Base-by-base conservation (phyloP, 2,888 invertebrate species). In the Luffia ferchaultella region DNA sequence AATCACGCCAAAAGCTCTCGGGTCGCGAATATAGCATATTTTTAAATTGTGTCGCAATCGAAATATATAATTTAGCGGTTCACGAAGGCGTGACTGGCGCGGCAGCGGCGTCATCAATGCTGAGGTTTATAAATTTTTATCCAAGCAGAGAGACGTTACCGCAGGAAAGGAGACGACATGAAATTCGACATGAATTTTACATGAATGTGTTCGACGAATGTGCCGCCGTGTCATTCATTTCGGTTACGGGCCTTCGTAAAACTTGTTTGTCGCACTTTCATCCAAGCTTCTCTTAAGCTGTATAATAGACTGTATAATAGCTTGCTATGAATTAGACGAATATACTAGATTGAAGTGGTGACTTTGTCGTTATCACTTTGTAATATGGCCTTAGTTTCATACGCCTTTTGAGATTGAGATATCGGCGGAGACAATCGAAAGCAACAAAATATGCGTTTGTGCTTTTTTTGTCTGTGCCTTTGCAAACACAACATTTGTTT, bases 121-220 rank as follows among this genome's bases (percentile, higher is more conserved):
- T 30, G 30, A 30, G 30, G 30, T 49, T 49, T 49, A 49, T 49
- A 49, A 45, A 49, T 49, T 49, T 49, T 44, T 49, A 49, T 49
- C 49, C 19, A 49, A 44, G 19, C n/a, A 19, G 17, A 42, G 42
- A 42, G 42, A 16, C 48, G 48, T 48, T 12, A 42, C 42, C 16
- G 41, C 48, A 50, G 41, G 52, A 42, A 49, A 45, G 46, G 48
- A 30, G 30, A 18, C 48, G 58, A 62, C 46, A 46, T 50, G 42
- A 50, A 46, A 50, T 50, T 64, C 59, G 59, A 57, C 70, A 80
- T 80, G 80, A 80, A 80, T 79, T 75, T 78, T 75, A 75, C 77
- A 79, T 80, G 80, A 80, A 73, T 64, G 65, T 59, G 58, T 65
- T 68, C 67, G 69, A 70, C 71, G 67, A 50, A 46, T 42, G 50